These are phyloP conservation scores for Trachythela sp. DNA, from an alignment of 64 coral and sea anemone genomes.

Conservation along the genomic window DNA sequence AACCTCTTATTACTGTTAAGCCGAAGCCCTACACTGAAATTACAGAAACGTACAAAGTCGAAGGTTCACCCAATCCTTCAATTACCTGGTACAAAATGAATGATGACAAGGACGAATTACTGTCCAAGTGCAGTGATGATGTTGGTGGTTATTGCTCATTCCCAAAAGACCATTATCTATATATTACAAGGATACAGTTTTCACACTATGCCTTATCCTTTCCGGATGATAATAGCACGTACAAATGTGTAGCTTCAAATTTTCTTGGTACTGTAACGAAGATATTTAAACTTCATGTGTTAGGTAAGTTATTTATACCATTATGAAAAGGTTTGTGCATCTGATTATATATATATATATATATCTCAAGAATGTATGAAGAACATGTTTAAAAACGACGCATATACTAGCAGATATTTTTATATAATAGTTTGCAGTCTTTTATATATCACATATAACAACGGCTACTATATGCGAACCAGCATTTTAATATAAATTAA, in stretches of 20 bases:
- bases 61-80: not conserved
- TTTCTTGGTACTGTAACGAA: not conserved
- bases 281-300: not conserved
- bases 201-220: not conserved
- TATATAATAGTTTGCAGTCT: too few relatives aligned
- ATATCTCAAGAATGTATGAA: too few relatives aligned
- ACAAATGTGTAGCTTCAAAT: not conserved
- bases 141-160: not conserved
- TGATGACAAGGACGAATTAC: not conserved
- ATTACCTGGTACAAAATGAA: not conserved
- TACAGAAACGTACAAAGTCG: not conserved
- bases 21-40: not conserved
- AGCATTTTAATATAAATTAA: too few relatives aligned
- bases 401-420: too few relatives aligned
- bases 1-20: not conserved
- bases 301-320: not conserved
- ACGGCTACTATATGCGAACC: too few relatives aligned
- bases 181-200: not conserved
- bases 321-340: too few relatives aligned
- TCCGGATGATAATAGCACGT: not conserved
- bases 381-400: too few relatives aligned
- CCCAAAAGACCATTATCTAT: not conserved
- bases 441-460: too few relatives aligned
- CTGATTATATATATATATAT: too few relatives aligned
- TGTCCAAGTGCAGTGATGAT: not conserved